These are phyloP conservation scores for Pseudochirops corinnae DNA, from an alignment of 2,797 vertebrate species.

Conservation along the genomic window DNA sequence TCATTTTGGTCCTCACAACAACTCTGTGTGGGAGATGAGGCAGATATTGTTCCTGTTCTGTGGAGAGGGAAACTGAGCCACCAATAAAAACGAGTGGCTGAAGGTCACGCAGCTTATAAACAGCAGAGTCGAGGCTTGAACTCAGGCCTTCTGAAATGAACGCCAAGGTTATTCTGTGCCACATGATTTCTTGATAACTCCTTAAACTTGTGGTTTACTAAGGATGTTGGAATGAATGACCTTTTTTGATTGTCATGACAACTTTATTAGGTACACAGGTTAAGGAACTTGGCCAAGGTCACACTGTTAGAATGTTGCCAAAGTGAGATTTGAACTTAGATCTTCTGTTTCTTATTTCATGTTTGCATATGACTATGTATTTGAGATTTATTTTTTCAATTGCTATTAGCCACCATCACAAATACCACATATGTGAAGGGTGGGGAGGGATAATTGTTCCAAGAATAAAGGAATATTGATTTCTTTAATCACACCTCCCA, in stretches of 20 bases:
- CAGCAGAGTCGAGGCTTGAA: neutral
- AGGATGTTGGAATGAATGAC: neutral
- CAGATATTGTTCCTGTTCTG: neutral
- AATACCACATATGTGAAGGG: neutral
- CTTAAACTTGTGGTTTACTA: neutral
- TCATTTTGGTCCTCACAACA: neutral
- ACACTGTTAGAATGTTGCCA: neutral
- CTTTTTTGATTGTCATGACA: neutral
- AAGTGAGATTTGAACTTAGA: neutral
- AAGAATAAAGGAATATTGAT: neutral
- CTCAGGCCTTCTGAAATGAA: neutral
- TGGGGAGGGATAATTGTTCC: neutral
- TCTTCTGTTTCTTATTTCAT: neutral
- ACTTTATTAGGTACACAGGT: neutral
- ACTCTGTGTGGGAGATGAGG: neutral
- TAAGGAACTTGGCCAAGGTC: neutral
- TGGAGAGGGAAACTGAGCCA: neutral
- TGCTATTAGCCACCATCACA: neutral
- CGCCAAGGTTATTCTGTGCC: neutral
- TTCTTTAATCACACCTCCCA: neutral
- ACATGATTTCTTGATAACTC: neutral
- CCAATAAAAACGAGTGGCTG: neutral
- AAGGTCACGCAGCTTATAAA: neutral
- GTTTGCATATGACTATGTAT: neutral
- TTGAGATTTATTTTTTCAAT: neutral